These are phyloP conservation scores for Pseudopodoces humilis DNA, from an alignment of 2,113 vertebrate species.

Conservation along the genomic window DNA sequence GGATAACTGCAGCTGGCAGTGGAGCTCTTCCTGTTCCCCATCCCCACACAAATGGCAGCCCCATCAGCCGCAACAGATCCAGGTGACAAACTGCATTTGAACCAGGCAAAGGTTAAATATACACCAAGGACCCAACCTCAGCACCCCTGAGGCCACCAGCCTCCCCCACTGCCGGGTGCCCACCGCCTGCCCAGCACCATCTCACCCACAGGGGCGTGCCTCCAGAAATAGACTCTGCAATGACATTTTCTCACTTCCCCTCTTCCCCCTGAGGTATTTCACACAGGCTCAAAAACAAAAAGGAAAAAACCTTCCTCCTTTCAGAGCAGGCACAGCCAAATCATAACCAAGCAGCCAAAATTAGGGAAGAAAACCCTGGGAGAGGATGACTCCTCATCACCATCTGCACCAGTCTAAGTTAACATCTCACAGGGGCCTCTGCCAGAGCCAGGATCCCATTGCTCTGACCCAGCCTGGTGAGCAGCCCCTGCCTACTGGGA, in stretches of 20 bases:
- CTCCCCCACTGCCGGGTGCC: rapidly evolving
- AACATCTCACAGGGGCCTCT: background rate
- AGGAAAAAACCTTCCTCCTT: background rate
- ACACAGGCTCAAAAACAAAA: background rate
- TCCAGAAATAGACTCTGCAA: background rate
- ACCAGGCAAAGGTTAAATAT: background rate
- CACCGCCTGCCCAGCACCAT: background rate
- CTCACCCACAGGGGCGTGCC: rapidly evolving
- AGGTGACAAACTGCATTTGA: background rate
- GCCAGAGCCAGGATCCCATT: background rate
- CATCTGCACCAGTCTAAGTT: constrained; percentile 23
- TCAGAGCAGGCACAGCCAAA: background rate
- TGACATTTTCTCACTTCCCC: background rate
- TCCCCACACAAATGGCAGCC: background rate
- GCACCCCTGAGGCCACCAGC: background rate
- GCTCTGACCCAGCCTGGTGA: rapidly evolving
- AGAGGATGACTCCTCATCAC: background rate
- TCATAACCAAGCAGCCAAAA: background rate
- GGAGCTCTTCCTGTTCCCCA: background rate
- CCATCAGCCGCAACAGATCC: rapidly evolving
- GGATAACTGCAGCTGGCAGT: rapidly evolving
- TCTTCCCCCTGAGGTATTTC: background rate
- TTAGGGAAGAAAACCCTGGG: constrained; percentile 23
- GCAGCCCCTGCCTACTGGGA: background rate
- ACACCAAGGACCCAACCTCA: background rate